Evolutionary conservation across 2,113 vertebrate genomes (phyloP).

Genomic region (Campylorhamphus procurvoides): DNA sequence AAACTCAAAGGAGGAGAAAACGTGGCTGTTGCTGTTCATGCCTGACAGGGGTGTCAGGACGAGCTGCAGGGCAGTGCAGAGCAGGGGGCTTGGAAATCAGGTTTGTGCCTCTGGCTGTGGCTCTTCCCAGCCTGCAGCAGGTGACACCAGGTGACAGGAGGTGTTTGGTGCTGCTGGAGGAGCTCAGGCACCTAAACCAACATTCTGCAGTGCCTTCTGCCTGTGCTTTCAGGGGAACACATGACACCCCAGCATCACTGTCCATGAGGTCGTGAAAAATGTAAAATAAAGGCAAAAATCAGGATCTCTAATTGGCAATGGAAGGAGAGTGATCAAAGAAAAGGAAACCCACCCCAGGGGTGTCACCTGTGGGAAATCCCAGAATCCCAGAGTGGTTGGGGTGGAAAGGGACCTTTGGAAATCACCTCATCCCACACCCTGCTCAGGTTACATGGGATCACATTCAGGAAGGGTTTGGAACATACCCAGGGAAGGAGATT

Average conservation of each 20-base stretch:
- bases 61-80: neutral
- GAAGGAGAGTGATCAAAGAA: neutral
- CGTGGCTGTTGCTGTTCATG: fast-evolving
- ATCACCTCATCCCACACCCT: neutral
- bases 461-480: neutral
- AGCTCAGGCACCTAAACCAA: neutral
- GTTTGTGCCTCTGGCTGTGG: neutral
- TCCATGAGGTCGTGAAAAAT: neutral
- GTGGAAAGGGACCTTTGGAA: neutral
- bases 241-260: fast-evolving
- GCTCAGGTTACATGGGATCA: neutral
- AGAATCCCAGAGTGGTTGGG: neutral
- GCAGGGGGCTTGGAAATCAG: fast-evolving
- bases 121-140: neutral
- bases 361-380: neutral
- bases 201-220: fast-evolving
- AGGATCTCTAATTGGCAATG: fast-evolving
- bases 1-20: neutral
- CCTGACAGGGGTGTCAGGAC: fast-evolving
- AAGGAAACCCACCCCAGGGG: fast-evolving
- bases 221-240: neutral
- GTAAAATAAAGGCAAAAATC: neutral
- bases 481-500: neutral
- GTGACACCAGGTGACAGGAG: neutral
- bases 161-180: neutral